Conservation (phyloP, 2,888 invertebrate genomes). For the Notodonta dromedarius region DNA sequence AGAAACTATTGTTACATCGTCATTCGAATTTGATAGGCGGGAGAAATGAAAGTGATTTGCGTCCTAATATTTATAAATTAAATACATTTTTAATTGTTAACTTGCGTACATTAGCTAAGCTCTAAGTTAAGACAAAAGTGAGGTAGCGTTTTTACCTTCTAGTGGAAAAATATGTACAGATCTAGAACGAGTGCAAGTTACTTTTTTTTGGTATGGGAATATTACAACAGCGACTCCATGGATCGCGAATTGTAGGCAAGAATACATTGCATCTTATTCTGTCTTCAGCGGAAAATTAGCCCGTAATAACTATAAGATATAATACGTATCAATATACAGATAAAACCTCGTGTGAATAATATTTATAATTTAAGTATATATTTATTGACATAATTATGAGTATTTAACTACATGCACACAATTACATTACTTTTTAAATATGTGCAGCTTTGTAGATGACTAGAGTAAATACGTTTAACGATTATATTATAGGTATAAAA, state of each 20-base stretch:
- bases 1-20: conserved; percentile 52
- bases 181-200: conserved; percentile 69
- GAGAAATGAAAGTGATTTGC: conserved; percentile 31
- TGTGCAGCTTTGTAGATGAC: conserved; percentile 83
- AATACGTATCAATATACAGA: conserved; percentile 58
- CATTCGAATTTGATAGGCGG: conserved; percentile 34
- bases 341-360: conserved; percentile 63
- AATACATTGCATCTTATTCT: conserved; percentile 29
- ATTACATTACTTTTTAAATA: conserved; percentile 63
- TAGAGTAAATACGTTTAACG: conserved; percentile 80
- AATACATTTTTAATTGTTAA: conserved; percentile 37
- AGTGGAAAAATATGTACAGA: conserved; percentile 81
- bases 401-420: conserved; percentile 78
- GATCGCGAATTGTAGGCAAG: conserved; percentile 40
- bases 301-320: conserved; percentile 48
- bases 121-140: conserved; percentile 79
- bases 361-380: conserved; percentile 54
- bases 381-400: conserved; percentile 69
- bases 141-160: conserved; percentile 83
- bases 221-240: conserved; percentile 50
- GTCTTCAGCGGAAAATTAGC: conserved; percentile 47
- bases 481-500: conserved; percentile 71
- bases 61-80: conserved; percentile 36
- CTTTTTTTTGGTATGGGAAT: conserved; percentile 67
- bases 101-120: conserved; percentile 69